A percentile compares a stretch with the other conserved stretches of the same genome.
These are phyloP conservation scores for Micoletzkya japonica DNA, from an alignment of 2,888 invertebrate species.

Conservation along the genomic window DNA sequence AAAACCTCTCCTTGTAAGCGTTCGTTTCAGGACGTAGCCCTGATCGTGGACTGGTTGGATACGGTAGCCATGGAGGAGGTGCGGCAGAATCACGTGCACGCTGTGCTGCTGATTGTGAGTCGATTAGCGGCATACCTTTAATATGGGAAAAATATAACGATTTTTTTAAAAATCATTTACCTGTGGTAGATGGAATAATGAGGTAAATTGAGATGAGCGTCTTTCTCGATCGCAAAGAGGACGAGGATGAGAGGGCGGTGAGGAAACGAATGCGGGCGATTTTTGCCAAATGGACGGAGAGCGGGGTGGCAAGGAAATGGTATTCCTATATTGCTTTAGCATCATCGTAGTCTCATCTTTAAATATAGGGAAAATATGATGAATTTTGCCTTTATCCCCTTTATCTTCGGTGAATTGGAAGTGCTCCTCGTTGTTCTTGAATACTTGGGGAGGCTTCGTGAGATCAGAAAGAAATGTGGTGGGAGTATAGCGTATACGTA, in stretches of 20 bases:
- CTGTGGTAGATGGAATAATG: not conserved
- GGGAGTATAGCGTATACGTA: no score
- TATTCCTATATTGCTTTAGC: not conserved
- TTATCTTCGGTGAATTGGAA: no score
- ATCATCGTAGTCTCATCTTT: no score
- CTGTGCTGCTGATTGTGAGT: constrained; percentile 13
- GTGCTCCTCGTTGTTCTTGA: no score
- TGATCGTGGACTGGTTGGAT: constrained; percentile 9
- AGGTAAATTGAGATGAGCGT: not conserved
- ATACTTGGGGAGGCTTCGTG: no score
- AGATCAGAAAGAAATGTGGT: no score
- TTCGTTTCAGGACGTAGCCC: constrained; percentile 18
- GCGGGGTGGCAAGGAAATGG: constrained; percentile 4
- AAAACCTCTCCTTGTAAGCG: no score
- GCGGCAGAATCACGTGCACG: constrained; percentile 15
- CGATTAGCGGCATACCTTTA: not conserved
- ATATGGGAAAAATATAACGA: not conserved
- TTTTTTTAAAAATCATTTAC: not conserved
- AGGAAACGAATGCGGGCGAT: not conserved
- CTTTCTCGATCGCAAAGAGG: constrained; percentile 13
- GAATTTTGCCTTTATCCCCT: no score
- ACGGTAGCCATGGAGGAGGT: not conserved
- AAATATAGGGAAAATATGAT: no score
- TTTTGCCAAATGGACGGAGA: not conserved
- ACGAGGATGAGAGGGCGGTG: constrained; percentile 13